Evolutionary conservation across 2,113 vertebrate genomes (phyloP), one percentile per base, ranked within the genome.

Genomic region (Laterallus jamaicensis): DNA sequence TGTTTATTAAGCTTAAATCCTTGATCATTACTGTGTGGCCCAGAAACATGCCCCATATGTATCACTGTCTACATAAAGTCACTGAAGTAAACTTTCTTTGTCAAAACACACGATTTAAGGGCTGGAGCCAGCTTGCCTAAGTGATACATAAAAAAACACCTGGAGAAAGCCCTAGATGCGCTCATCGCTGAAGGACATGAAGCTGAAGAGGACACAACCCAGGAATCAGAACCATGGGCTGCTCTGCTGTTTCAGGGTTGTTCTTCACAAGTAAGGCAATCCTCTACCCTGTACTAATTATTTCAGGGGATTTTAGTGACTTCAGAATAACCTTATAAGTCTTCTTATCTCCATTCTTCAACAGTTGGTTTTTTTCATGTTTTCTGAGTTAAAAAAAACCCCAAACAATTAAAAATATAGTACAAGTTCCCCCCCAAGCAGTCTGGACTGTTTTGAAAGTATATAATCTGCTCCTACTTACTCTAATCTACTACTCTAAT

Each of bases 401-500:
- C 19, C 49, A 49, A 49, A 49, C 49, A 28, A 58, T 28, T 28
- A 54, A 28, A 64, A 54, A 44, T 70, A 17, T 17, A 49, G 50
- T 81, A 81, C 15, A 47, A 9, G 50, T 76, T 10, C 84, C 35
- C 56, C 50, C 67, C 21, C 84, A 90, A 26, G 75, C 69, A 91
- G 21, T 13, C 24, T 52, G 39, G 55, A 55, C 68, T 64, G 64
- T 71, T 95, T 87, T 68, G 47, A 92, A 97, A 77, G 15, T 70
- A 5, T 64, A 39, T 25, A 50, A 69, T 74, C 95, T 73, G 62
- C 66, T 95, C 62, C 16, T 73, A 32, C 54, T 84, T 96, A 37
- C 39, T 44, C 50, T 94, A 84, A 91, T 94, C 91, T 81, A 78
- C 49, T 91, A 62, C 70, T 89, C 89, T 93, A 95, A 97, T 97